Conservation (phyloP, 2,888 invertebrate species). For the Noctua pronuba region DNA sequence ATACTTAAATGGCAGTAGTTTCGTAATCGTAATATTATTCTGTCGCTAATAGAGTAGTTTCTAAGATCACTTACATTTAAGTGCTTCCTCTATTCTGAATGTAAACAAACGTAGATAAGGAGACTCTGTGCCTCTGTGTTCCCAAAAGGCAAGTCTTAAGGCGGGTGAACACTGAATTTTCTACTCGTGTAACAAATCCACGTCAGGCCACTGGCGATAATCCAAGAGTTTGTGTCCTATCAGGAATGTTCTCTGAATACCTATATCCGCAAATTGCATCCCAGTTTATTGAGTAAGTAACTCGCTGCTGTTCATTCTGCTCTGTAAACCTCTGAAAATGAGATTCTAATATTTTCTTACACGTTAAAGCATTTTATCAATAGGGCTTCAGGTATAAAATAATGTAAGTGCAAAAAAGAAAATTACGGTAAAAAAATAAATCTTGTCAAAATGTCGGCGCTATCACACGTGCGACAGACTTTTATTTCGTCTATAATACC, state of each 20-base stretch:
- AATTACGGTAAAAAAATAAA: constrained; percentile 48
- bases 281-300: constrained; percentile 57
- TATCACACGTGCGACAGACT: constrained; percentile 67
- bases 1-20: constrained; percentile 6
- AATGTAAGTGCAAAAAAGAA: constrained; percentile 28
- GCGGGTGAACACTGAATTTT: constrained; percentile 80
- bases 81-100: constrained; percentile 21
- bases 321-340: neutral
- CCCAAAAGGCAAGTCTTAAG: constrained; percentile 68
- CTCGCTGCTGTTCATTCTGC: constrained; percentile 24
- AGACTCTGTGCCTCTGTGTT: constrained; percentile 59
- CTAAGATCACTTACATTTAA: constrained; percentile 6
- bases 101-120: constrained; percentile 42
- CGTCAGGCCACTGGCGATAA: constrained; percentile 83
- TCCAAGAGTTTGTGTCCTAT: constrained; percentile 81
- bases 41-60: neutral
- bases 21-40: neutral
- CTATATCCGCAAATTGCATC: constrained; percentile 66
- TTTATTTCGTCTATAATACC: constrained; percentile 75
- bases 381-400: constrained; percentile 18
- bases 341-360: neutral
- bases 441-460: constrained; percentile 35
- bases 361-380: constrained; percentile 23
- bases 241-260: constrained; percentile 74
- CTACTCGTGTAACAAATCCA: constrained; percentile 82